Evolutionary conservation across 2,113 vertebrate genomes (phyloP).

Genomic region (Toxostoma redivivum): DNA sequence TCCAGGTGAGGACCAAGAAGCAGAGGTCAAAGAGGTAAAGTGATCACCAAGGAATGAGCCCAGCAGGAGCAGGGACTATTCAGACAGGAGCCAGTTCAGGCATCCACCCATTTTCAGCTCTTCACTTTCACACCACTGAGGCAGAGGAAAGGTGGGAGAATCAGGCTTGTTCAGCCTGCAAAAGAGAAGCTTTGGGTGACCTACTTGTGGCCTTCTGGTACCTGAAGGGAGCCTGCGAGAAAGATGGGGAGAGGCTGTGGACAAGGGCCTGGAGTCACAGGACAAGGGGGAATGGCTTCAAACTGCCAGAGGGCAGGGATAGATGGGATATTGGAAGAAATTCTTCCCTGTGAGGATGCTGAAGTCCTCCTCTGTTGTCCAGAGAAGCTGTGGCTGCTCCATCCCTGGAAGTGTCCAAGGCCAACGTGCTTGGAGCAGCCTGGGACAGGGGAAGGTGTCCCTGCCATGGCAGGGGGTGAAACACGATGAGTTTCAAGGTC

Average conservation of each 20-base stretch:
- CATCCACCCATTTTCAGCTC: not conserved
- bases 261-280: not conserved
- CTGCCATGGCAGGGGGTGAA: not conserved
- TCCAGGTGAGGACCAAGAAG: not conserved
- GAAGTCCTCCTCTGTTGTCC: not conserved
- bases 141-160: not conserved
- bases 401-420: not conserved
- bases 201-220: not conserved
- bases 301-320: rapidly evolving
- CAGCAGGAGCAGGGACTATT: not conserved
- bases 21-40: not conserved
- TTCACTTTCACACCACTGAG: not conserved
- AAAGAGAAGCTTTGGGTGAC: not conserved
- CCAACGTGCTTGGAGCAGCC: rapidly evolving
- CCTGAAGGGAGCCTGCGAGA: not conserved
- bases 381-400: not conserved
- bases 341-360: rapidly evolving
- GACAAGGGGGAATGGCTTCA: not conserved
- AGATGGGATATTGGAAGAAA: not conserved
- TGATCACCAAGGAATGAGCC: rapidly evolving
- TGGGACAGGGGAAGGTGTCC: not conserved
- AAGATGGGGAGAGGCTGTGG: not conserved
- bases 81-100: not conserved
- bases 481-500: rapidly evolving
- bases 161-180: not conserved